Base-by-base conservation (phyloP, 2,888 invertebrate species). In the Scaptomyza cyrtandrae region DNA sequence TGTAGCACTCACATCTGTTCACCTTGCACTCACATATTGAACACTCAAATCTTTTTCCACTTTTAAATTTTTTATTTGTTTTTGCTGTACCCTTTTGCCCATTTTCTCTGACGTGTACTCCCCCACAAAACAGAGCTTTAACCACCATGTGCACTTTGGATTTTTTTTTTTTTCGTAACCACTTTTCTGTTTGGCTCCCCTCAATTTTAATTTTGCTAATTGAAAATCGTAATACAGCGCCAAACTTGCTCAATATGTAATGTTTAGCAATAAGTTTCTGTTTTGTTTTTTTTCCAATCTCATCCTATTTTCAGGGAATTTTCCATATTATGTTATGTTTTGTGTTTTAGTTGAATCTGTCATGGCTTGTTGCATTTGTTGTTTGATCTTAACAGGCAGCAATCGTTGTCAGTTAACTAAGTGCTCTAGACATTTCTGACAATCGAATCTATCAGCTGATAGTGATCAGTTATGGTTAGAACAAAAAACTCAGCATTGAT, bases 211-310 rank as follows among this genome's bases (percentile, higher is more conserved):
- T 90, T 90, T 90, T 80, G 89, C 90, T 90, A 90, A 90, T 90
- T 90, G 90, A 91, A 91, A 90, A 91, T 88, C 85, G 89, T 90
- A 90, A 90, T 90, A 88, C 88, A 83, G 72, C 13, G 33, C 24
- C 50, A 54, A 39, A 24, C 33, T 54, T 66, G 57, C 14, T 78
- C 67, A 65, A 76, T 76, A 76, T 57, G 60, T 70, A 65, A 62
- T 62, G 64, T 58, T 65, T 7, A 48, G 35, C 50, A 43, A 49
- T 41, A 48, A 31, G 11, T 27, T 57, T 39, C 37, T 9, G 4
- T 39, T 39, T 9, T 35, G n/a, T 35, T 35, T 33, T 33, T 43
- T 7, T 37, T 14, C 39, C 37, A 24, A 27, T 33, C 49, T 5
- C 35, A 35, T 33, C 45, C 44, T 41, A 6, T 29, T 29, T 29